Percentiles rank a stretch among this genome's conserved stretches.
phyloP scores from a whole-genome alignment of 1,140 invertebrate species.

The Heterodera schachtii region DNA sequence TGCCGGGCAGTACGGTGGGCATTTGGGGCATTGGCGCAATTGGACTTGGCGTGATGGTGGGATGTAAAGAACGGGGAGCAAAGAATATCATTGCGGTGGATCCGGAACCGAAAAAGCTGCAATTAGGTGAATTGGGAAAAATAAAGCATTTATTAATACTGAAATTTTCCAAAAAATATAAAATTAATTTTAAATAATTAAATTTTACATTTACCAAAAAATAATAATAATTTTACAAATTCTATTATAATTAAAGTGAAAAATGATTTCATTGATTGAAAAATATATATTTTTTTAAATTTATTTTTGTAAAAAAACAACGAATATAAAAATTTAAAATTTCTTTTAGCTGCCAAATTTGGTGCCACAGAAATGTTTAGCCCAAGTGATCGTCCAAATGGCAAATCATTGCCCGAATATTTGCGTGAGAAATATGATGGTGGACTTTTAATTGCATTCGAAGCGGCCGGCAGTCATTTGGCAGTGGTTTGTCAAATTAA shows the following conservation, averaged over 20 bases:
- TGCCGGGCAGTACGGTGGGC: slow-evolving; percentile 81
- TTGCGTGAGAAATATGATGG: slow-evolving; percentile 89
- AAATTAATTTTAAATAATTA: too few relatives aligned
- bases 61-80: slow-evolving; percentile 87
- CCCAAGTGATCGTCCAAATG: slow-evolving; percentile 60
- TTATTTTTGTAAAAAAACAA: too few relatives aligned
- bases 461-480: slow-evolving; percentile 93
- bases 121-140: slow-evolving; percentile 58
- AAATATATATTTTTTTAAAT: too few relatives aligned
- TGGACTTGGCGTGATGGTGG: slow-evolving; percentile 83
- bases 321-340: not conserved
- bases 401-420: slow-evolving; percentile 79
- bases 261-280: too few relatives aligned
- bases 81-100: slow-evolving; percentile 89
- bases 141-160: too few relatives aligned
- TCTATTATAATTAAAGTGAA: too few relatives aligned
- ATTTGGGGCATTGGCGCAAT: slow-evolving; percentile 90
- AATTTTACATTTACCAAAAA: too few relatives aligned
- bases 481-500: slow-evolving; percentile 77
- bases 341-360: slow-evolving; percentile 70
- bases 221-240: too few relatives aligned
- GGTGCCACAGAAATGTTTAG: slow-evolving; percentile 70
- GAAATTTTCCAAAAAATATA: too few relatives aligned
- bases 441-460: slow-evolving; percentile 95
- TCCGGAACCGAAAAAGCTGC: slow-evolving; percentile 79